Evolutionary conservation across 2,888 invertebrate species (phyloP), one percentile per base, ranked within the genome.

Genomic region (Eupithecia centaureata): DNA sequence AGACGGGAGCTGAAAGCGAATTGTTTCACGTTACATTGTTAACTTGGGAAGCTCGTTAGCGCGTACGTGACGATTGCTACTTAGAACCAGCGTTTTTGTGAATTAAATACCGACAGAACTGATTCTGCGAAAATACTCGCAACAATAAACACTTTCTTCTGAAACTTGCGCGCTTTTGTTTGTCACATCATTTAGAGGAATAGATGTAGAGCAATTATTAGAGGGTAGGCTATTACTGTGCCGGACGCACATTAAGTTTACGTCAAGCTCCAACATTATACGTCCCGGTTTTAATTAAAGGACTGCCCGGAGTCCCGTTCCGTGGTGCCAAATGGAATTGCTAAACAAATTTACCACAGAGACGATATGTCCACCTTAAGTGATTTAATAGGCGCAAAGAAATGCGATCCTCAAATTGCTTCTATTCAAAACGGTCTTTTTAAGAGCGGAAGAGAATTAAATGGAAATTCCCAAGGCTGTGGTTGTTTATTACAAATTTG

Each of bases 301-400:
- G 91, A 90, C 91, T 90, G 90, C 83, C 91, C 91, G 84, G 79
- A 81, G 79, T 82, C 82, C 84, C 72, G 73, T 73, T 72, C 79
- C 82, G 82, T 83, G 83, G 82, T 86, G 88, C 88, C 88, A 88
- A 91, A 92, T 90, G 92, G 91, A 92, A 93, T 93, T 91, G 88
- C 92, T 90, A 90, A 93, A 92, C 92, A 93, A 93, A 93, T 92
- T 92, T 88, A 89, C 92, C 90, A 88, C 91, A 87, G 76, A 77
- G 84, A 86, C 90, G 85, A 89, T 89, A 89, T 92, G 92, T 93
- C 92, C 92, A 93, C 92, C 92, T 92, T 90, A 92, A 93, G 92
- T 93, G 92, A 93, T 93, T 93, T 93, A 93, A 92, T 91, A 90
- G 91, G 89, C 90, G 91, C 87, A 87, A 92, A 91, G 92, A 90